These are phyloP conservation scores for Drosophila mettleri DNA, from an alignment of 2,888 invertebrate species.

Conservation along the genomic window DNA sequence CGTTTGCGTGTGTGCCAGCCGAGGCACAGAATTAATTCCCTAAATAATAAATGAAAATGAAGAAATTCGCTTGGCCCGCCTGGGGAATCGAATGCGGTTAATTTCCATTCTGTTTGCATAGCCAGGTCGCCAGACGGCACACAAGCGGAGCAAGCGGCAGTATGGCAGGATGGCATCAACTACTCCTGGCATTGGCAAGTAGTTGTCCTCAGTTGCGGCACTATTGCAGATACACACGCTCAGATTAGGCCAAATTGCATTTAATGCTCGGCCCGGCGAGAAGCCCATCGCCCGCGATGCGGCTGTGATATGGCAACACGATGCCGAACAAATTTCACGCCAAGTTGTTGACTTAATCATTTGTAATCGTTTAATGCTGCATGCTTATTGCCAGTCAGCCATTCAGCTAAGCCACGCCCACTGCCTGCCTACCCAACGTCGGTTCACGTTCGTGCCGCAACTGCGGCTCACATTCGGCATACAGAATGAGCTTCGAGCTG, in stretches of 20 bases:
- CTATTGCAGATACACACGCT: slow-evolving; percentile 23
- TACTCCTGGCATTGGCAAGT: neutral
- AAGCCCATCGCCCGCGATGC: neutral
- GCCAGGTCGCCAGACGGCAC: neutral
- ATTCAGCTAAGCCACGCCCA: slow-evolving; percentile 25
- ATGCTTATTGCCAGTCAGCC: slow-evolving; percentile 40
- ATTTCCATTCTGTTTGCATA: slow-evolving; percentile 49
- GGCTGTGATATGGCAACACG: slow-evolving; percentile 10
- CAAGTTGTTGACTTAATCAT: slow-evolving; percentile 69
- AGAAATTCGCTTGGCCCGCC: slow-evolving; percentile 42
- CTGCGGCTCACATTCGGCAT: slow-evolving; percentile 41
- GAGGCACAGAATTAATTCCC: slow-evolving; percentile 64
- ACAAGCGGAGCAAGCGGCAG: neutral
- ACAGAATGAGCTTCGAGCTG: slow-evolving; percentile 47
- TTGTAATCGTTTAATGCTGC: slow-evolving; percentile 74
- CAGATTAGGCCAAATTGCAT: slow-evolving; percentile 50
- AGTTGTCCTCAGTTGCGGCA: neutral
- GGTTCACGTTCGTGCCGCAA: slow-evolving; percentile 12
- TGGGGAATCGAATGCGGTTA: slow-evolving; percentile 54
- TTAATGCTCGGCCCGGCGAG: slow-evolving; percentile 33
- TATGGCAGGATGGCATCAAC: neutral
- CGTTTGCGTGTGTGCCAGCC: slow-evolving; percentile 22
- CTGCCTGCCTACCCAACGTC: slow-evolving; percentile 9
- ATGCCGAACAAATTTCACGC: slow-evolving; percentile 57
- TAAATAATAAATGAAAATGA: slow-evolving; percentile 66